These are phyloP conservation scores for Catharus bicknelli DNA, from an alignment of 2,113 vertebrate species.

Conservation along the genomic window DNA sequence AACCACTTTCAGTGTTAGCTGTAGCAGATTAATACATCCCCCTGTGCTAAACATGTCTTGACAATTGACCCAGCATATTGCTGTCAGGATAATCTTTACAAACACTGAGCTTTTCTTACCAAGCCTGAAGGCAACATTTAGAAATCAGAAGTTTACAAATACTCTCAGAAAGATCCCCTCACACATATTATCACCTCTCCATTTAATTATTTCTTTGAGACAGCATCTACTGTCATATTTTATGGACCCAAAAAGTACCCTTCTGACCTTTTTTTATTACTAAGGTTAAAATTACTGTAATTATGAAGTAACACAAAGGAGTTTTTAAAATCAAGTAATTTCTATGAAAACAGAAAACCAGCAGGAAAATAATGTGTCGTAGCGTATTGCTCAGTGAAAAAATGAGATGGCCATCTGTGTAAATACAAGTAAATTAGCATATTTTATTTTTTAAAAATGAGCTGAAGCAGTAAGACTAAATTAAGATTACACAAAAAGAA, in stretches of 20 bases:
- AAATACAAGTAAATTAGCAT: constrained; percentile 15
- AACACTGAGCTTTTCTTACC: constrained; percentile 71
- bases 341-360: neutral
- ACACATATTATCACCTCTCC: neutral
- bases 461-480: neutral
- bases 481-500: neutral
- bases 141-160: constrained; percentile 75
- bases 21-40: constrained; percentile 78
- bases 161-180: constrained; percentile 38
- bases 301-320: neutral
- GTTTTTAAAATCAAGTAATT: neutral
- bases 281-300: neutral
- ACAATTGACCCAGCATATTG: constrained; percentile 77
- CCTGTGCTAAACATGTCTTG: constrained; percentile 73
- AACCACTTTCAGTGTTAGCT: constrained; percentile 67
- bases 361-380: neutral
- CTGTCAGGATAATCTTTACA: constrained; percentile 80
- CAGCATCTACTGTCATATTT: neutral
- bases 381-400: neutral
- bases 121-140: constrained; percentile 73
- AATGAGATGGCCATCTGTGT: neutral
- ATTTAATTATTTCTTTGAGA: constrained; percentile 6
- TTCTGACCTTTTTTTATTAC: neutral
- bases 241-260: neutral
- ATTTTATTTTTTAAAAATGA: neutral